Evolutionary conservation across 2,797 vertebrate genomes (phyloP), one percentile per base, ranked within the genome.

Genomic region (Vespertilio murinus): DNA sequence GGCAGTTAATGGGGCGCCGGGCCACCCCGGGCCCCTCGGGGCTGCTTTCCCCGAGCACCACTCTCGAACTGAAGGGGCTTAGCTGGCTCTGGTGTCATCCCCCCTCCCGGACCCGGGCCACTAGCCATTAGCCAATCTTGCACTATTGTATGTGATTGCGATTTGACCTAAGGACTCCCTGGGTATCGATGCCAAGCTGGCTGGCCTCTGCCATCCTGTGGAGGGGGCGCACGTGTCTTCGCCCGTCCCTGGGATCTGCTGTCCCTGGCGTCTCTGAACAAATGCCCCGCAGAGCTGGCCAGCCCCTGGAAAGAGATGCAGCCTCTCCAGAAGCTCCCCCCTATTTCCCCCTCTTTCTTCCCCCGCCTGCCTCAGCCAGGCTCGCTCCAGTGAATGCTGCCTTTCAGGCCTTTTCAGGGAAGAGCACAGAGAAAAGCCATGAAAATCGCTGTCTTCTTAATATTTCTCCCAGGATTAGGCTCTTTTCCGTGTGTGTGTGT

Each of bases 181-280:
- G 54, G 73, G 30, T 11, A 0, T 12, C 6, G 25, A 22, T 33
- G 59, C 91, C 78, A 47, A 18, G 42, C 52, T 11, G 20, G 45
- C 75, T 20, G n/a, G 20, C 42, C 49, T 20, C 61, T 71, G 16
- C 59, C 74, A 6, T 59, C 20, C 1, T 2, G 23, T 17, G 28
- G 14, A 42, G 18, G 65, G 61, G 54, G 17, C 16, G 2, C 14
- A 7, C 1, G 5, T 12, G 38, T 56, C 69, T 49, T 18, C 1
- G 4, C 52, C 16, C 0, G 0, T 1, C 33, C 67, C 54, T 0
- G 0, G 6, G 33, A 23, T 25, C 71, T 6, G 35, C 59, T 11
- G 3, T 14, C 54, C 40, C 0, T 4, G 30, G 7, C 12, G 42
- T 30, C 59, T 47, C 78, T 17, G 17, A 74, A 47, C 69, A 35